A percentile compares a stretch with the other conserved stretches of the same genome.
These are phyloP conservation scores for Theonella swinhoei DNA, from an alignment of 37 sponge, comb jelly and placozoan species.

Conservation along the genomic window DNA sequence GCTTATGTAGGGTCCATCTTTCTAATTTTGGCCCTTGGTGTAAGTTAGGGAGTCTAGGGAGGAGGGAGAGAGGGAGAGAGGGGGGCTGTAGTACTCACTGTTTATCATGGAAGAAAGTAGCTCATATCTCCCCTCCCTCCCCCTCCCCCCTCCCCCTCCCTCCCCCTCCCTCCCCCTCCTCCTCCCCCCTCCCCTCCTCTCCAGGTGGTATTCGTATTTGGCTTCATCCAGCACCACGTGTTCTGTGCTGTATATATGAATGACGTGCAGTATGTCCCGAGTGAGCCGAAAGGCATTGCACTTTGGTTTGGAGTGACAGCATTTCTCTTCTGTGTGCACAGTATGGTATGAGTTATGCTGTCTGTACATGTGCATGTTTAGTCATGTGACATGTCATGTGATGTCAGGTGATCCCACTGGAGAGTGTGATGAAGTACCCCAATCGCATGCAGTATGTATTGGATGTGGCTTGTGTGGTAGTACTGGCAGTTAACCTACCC, in stretches of 20 bases:
- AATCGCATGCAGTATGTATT: slow-evolving; percentile 65
- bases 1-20: slow-evolving; percentile 87
- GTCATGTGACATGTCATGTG: not conserved
- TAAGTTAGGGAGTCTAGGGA: slow-evolving; percentile 24
- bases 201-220: too few species aligned
- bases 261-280: too few species aligned
- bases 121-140: too few species aligned
- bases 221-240: not conserved
- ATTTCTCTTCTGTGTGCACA: not conserved
- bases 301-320: not conserved
- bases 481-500: slow-evolving; percentile 79
- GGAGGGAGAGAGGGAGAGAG: not conserved
- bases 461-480: slow-evolving; percentile 60
- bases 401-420: not conserved
- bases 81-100: too few species aligned
- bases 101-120: too few species aligned
- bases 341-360: not conserved
- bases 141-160: too few species aligned
- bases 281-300: not conserved
- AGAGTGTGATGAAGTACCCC: slow-evolving; percentile 27
- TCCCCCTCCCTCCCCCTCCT: too few species aligned
- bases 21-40: slow-evolving; percentile 73
- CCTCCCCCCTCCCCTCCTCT: too few species aligned
- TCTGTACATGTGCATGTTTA: not conserved
- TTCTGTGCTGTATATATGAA: too few species aligned